Base-by-base conservation (phyloP, 2,888 invertebrate genomes). In the Acanthosoma haemorrhoidale region DNA sequence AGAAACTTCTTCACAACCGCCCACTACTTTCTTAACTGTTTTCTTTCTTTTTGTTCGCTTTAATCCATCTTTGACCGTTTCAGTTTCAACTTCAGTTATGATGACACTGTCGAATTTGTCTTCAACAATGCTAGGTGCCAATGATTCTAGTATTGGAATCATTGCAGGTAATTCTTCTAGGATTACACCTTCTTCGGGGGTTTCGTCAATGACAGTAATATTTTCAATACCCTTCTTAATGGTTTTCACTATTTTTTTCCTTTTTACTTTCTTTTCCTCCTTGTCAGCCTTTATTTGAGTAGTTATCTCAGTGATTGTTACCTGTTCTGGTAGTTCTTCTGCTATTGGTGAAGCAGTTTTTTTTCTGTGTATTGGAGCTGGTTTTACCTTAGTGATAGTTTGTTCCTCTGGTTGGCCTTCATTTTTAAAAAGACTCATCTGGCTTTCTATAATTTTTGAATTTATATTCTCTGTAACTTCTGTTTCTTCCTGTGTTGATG, bases 131-230 rank as follows among this genome's bases (percentile, higher is more conserved):
- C 13, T 3, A 4, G 68, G 61, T 38, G n/a, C 66, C 11, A 71
- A 29, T 11, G 59, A 51, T 16, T 71, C 39, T 11, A 73, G 5
- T 11, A 32, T 29, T 4, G 70, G 43, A 4, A 67, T 29, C 1
- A 68, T 2, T 16, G 29, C 36, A 2, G 64, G 43, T 6, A 29
- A 9, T 1, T 73, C 63, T 36, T 74, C 72, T 4, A 57, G 63
- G 2, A 81, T 79, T 71, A 76, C 75, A 25, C 80, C 80, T 66
- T 78, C 77, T 11, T n/a, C n/a, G n/a, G n/a, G n/a, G n/a, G n/a
- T n/a, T n/a, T n/a, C n/a, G n/a, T n/a, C n/a, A n/a, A n/a, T 78
- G 77, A 15, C 80, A 1, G 81, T 74, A 25, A 79, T 79, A 0
- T 80, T 78, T 71, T 70, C 70, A 15, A 71, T 67, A 32, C 71